phyloP scores from a whole-genome alignment of 2,797 vertebrate genomes.

The Lycodopsis pacificus region DNA sequence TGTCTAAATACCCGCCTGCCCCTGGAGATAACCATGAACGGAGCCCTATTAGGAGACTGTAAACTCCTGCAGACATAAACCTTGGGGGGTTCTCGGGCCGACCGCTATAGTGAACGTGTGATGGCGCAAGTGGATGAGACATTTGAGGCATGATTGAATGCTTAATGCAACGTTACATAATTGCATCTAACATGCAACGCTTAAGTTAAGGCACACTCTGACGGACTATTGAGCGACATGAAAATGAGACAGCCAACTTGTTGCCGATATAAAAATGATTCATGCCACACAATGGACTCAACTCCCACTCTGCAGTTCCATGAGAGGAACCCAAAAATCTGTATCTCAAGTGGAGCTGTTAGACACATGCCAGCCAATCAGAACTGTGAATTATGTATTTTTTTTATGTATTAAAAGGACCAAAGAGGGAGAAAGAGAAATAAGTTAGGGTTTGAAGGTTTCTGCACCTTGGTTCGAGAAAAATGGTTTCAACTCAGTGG shows the following conservation, averaged over 20 bases:
- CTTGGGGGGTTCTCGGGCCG: constrained; percentile 41
- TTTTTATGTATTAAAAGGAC: not conserved
- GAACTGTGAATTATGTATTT: not conserved
- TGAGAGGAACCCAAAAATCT: not conserved
- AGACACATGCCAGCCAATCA: not conserved
- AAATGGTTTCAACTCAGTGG: not conserved
- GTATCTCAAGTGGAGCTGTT: not conserved
- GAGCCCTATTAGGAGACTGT: constrained; percentile 61
- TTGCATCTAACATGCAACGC: constrained; percentile 55
- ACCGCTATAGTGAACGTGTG: constrained; percentile 49
- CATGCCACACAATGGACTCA: not conserved
- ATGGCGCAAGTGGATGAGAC: constrained; percentile 51
- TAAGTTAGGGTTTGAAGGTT: not conserved
- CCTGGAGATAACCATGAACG: constrained; percentile 57
- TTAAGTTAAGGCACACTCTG: constrained; percentile 33
- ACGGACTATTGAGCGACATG: constrained; percentile 37
- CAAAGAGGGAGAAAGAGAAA: not conserved
- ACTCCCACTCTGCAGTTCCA: not conserved
- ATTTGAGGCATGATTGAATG: constrained; percentile 76
- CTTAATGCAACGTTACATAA: constrained; percentile 70
- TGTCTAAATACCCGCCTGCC: constrained; percentile 54
- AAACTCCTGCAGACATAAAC: constrained; percentile 66
- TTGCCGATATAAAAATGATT: constrained; percentile 35
- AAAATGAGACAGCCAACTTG: constrained; percentile 38
- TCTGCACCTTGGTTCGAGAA: not conserved